These are phyloP conservation scores for Allophyes oxyacanthae DNA, from an alignment of 2,888 invertebrate genomes.

Conservation along the genomic window DNA sequence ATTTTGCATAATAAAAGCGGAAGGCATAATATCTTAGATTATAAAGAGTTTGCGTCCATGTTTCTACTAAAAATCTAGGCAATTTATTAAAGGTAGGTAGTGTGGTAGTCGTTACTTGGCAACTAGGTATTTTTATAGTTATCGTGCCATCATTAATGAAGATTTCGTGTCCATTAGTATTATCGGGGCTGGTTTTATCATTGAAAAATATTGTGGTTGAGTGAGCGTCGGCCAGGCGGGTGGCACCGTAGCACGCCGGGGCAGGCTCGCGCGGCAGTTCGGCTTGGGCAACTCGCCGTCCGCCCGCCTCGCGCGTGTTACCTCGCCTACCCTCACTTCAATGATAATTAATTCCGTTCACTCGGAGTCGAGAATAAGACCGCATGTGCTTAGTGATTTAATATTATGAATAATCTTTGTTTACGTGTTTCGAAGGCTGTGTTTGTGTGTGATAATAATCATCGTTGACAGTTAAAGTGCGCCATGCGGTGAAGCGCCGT, in stretches of 20 bases:
- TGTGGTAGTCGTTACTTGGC: slow-evolving; percentile 24
- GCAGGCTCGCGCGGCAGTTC: slow-evolving; percentile 82
- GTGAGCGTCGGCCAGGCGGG: slow-evolving; percentile 77
- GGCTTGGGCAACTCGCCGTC: slow-evolving; percentile 75
- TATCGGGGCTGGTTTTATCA: slow-evolving; percentile 66
- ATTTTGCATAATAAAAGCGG: slow-evolving; percentile 40
- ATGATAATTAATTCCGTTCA: slow-evolving; percentile 62
- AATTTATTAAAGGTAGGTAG: slow-evolving; percentile 13
- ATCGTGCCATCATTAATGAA: slow-evolving; percentile 44
- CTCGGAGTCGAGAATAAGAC: slow-evolving; percentile 55
- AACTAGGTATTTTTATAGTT: slow-evolving; percentile 44
- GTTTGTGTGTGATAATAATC: slow-evolving; percentile 66
- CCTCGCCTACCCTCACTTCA: slow-evolving; percentile 52
- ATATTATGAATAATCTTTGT: slow-evolving; percentile 64
- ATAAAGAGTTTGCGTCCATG: slow-evolving; percentile 12
- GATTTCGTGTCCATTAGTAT: slow-evolving; percentile 46
- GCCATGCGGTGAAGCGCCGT: slow-evolving; percentile 84
- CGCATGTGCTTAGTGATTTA: slow-evolving; percentile 68
- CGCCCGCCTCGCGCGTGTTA: slow-evolving; percentile 73
- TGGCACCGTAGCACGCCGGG: slow-evolving; percentile 62
- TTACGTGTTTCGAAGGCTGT: slow-evolving; percentile 55
- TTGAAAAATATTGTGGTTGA: slow-evolving; percentile 73
- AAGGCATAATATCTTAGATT: slow-evolving; percentile 15
- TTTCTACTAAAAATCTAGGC: slow-evolving; percentile 20
- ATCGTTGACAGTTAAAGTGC: slow-evolving; percentile 74